Evolutionary conservation across 2,113 vertebrate genomes (phyloP).

Genomic region (Nesogale talazaci): DNA sequence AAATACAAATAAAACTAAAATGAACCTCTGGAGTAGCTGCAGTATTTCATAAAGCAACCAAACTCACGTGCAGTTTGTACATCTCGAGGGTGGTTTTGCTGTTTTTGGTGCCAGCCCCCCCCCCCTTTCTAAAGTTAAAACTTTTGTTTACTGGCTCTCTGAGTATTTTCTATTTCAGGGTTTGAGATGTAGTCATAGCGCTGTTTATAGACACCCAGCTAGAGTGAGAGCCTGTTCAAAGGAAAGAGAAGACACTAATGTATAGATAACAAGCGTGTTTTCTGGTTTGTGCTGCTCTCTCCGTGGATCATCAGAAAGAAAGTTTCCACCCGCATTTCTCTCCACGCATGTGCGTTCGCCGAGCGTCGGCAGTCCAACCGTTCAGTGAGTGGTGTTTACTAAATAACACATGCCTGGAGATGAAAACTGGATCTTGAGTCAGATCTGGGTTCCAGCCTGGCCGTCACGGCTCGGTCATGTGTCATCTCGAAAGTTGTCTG

Average conservation of each 20-base stretch:
- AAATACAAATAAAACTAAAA: conserved; percentile 60
- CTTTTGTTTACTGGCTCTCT: conserved; percentile 67
- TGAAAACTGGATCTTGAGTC: conserved; percentile 26
- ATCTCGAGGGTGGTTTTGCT: background rate
- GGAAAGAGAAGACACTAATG: conserved; percentile 29
- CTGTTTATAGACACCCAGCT: conserved; percentile 64
- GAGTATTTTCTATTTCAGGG: conserved; percentile 58
- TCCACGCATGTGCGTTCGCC: conserved; percentile 52
- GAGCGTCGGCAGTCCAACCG: background rate
- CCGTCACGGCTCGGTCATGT: conserved; percentile 15
- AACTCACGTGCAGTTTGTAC: conserved; percentile 64
- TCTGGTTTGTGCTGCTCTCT: conserved; percentile 50
- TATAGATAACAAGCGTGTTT: conserved; percentile 5
- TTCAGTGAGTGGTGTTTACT: conserved; percentile 43
- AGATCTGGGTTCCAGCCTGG: background rate
- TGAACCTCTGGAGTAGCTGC: background rate
- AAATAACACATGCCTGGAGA: background rate
- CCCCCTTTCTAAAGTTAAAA: conserved; percentile 59
- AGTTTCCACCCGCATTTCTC: conserved; percentile 43
- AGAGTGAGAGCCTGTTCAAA: conserved; percentile 19
- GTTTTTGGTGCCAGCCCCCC: conserved; percentile 36
- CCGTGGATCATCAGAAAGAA: background rate
- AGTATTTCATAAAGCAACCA: conserved; percentile 61
- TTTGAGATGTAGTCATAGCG: conserved; percentile 69
- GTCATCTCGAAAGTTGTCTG: conserved; percentile 6